Base-by-base conservation (phyloP, 2,888 invertebrate species). In the Oxystoma pomonae region DNA sequence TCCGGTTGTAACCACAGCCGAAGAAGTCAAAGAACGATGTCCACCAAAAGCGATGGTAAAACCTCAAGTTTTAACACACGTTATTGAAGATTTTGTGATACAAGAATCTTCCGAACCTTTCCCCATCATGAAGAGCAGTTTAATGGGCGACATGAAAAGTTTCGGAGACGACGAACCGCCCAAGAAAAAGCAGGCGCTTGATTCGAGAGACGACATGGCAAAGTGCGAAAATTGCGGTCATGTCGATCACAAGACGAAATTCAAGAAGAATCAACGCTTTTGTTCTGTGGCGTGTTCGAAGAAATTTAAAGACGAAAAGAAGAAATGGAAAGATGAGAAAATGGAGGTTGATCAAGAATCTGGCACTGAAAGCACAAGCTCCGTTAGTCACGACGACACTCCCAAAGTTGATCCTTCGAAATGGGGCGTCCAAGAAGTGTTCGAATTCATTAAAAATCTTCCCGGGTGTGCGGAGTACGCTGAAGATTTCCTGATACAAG, bases 21-120 rank as follows among this genome's bases (percentile, higher is more conserved):
- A 80, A 73, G 80, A 80, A 68, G 78, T 77, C 1, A 79, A 81
- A 68, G 79, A 81, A 66, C 72, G 81, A 69, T 84, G 86, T n/a
- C 83, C 92, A 50, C 92, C 92, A 17, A 93, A 94, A 78, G 96
- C 95, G 1, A 91, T 96, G 88, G 95, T 96, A 16, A 96, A 96
- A 78, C 96, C 96, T 0, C 95, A 96, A 76, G 94, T 98, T 5
- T 82, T 98, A 59, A 97, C 97, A 0, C 98, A 98, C 78, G 94
- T 97, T 20, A 97, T 98, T 67, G 97, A 96, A 78, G 97, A 96
- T 59, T 97, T 95, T 79, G 93, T 98, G 5, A 97, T 98, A 70
- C 96, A 96, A 78, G 98, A 98, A 83, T 94, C 93, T 0, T 90
- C 90, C 1, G 94, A 94, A 80, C 94, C 94, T 0, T 94, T 94